Evolutionary conservation across 1,140 invertebrate species (phyloP).

Genomic region (Notospermus geniculatus): DNA sequence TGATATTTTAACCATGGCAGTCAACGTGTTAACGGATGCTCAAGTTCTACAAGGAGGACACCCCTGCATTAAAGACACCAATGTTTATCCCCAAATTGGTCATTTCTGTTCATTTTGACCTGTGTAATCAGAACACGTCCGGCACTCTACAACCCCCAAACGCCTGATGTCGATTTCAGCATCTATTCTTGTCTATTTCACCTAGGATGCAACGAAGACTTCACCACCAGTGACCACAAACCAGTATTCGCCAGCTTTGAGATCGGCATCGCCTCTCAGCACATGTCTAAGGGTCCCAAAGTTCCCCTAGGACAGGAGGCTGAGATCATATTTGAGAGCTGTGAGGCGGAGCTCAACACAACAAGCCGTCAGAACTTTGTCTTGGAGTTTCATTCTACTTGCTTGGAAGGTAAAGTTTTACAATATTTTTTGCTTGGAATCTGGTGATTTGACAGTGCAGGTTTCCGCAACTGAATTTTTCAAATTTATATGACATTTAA

Average conservation of each 20-base stretch:
- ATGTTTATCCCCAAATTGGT: too few species aligned
- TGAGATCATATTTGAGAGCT: conserved; percentile 40
- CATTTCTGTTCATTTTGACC: too few species aligned
- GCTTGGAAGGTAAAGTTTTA: conserved; percentile 41
- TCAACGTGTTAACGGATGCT: too few species aligned
- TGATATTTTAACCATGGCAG: too few species aligned
- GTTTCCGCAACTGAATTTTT: background rate
- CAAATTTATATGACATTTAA: background rate
- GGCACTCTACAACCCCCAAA: too few species aligned
- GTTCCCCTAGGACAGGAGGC: conserved; percentile 27
- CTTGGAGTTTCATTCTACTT: conserved; percentile 50
- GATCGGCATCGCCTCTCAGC: conserved; percentile 45
- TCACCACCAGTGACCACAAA: conserved; percentile 53
- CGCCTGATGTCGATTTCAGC: too few species aligned
- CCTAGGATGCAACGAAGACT: conserved; percentile 44
- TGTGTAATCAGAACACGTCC: too few species aligned
- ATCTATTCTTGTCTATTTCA: too few species aligned
- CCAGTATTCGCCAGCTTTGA: conserved; percentile 54
- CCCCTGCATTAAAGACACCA: too few species aligned
- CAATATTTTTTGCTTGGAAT: background rate
- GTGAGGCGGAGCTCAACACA: conserved; percentile 51
- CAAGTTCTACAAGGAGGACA: too few species aligned
- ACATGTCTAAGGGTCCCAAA: conserved; percentile 35
- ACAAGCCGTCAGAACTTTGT: conserved; percentile 43
- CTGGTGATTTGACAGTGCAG: background rate